These are phyloP conservation scores for Heliornis fulica DNA, from an alignment of 2,113 vertebrate species.

Conservation along the genomic window DNA sequence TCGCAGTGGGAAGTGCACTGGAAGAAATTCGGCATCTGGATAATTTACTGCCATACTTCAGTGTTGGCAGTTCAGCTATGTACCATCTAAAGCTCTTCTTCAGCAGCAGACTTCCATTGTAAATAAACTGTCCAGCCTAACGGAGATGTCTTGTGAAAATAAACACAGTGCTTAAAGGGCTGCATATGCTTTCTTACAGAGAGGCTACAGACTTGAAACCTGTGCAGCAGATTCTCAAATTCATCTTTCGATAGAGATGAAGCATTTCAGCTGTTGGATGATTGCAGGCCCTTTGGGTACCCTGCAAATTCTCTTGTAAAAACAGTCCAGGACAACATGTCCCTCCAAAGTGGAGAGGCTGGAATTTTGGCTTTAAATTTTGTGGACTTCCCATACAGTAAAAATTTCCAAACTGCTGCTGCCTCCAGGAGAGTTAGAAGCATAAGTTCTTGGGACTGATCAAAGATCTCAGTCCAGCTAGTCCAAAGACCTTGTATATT, in stretches of 20 bases:
- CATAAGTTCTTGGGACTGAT: not conserved
- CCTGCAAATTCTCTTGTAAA: not conserved
- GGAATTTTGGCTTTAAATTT: not conserved
- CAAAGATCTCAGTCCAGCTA: not conserved
- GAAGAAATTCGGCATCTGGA: not conserved
- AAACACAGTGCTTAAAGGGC: not conserved
- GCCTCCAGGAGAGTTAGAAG: not conserved
- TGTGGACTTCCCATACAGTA: not conserved
- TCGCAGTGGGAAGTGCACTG: not conserved
- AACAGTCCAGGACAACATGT: not conserved
- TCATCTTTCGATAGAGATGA: not conserved
- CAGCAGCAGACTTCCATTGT: not conserved
- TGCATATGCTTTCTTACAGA: not conserved
- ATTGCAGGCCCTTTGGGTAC: not conserved
- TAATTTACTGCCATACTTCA: not conserved
- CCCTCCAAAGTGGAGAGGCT: not conserved
- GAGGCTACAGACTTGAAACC: not conserved
- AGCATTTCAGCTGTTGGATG: not conserved
- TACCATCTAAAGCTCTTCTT: constrained; percentile 1
- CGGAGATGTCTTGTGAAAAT: not conserved
- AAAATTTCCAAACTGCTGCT: not conserved
- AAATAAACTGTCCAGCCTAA: constrained; percentile 2
- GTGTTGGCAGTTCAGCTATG: not conserved
- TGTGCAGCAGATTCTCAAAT: not conserved
- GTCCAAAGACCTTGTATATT: not conserved